These are phyloP conservation scores for Gadus macrocephalus DNA, from an alignment of 2,113 vertebrate species.

Conservation along the genomic window DNA sequence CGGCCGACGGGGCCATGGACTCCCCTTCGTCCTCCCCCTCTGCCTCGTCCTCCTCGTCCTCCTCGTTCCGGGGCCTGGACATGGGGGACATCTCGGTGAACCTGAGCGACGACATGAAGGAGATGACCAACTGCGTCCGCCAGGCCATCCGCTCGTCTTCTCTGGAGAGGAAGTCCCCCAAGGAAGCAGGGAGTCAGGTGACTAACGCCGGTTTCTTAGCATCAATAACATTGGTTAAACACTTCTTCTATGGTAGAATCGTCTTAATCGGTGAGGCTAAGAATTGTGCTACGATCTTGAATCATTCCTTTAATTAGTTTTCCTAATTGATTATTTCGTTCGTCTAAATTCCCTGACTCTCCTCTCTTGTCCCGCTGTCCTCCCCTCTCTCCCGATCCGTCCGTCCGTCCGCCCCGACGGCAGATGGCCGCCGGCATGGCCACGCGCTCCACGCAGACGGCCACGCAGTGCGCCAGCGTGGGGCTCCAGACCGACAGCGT, in stretches of 20 bases:
- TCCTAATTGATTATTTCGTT: too few species aligned
- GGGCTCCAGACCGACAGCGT: slow-evolving; percentile 85
- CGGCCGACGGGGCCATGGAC: slow-evolving; percentile 1
- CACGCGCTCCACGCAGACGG: slow-evolving; percentile 85
- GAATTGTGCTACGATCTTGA: not conserved
- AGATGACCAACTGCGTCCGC: slow-evolving; percentile 96
- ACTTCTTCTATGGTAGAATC: too few species aligned
- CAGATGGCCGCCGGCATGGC: slow-evolving; percentile 77
- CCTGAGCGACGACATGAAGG: slow-evolving; percentile 98
- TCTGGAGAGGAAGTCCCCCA: slow-evolving; percentile 88
- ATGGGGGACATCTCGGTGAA: slow-evolving; percentile 85
- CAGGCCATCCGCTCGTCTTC: slow-evolving; percentile 96
- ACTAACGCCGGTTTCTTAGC: too few species aligned
- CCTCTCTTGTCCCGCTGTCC: too few species aligned
- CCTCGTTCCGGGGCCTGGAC: slow-evolving; percentile 80
- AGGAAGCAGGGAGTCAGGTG: slow-evolving; percentile 80
- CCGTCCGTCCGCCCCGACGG: not conserved
- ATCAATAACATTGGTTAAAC: too few species aligned
- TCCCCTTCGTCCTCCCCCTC: too few species aligned
- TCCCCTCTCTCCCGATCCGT: not conserved
- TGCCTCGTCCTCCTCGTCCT: slow-evolving; percentile 34
- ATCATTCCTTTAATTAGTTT: not conserved
- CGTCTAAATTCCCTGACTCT: too few species aligned
- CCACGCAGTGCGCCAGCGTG: slow-evolving; percentile 80
- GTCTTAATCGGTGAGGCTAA: too few species aligned